Evolutionary conservation across 2,797 vertebrate species (phyloP).

Genomic region (Iguana delicatissima): DNA sequence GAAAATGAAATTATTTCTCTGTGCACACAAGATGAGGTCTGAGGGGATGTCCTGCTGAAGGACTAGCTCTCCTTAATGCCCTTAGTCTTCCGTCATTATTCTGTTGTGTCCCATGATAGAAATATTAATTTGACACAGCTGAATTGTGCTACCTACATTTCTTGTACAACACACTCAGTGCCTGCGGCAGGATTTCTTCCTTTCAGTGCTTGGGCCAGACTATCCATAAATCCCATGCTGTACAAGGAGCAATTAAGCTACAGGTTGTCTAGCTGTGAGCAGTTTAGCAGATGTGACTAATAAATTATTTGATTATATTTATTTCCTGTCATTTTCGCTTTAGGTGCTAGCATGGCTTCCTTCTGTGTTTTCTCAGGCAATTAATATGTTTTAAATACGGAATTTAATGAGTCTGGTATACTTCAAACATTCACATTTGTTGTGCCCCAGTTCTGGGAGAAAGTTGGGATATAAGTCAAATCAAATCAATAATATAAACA

Average conservation of each 20-base stretch:
- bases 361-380: conserved; percentile 28
- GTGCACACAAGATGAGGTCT: conserved; percentile 58
- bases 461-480: no score
- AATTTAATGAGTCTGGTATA: neutral
- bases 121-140: conserved; percentile 88
- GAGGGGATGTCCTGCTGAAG: conserved; percentile 75
- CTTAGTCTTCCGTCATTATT: conserved; percentile 81
- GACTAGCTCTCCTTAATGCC: conserved; percentile 82
- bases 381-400: conserved; percentile 20
- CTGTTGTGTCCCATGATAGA: conserved; percentile 85
- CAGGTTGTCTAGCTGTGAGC: conserved; percentile 82
- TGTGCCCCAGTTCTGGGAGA: no score
- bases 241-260: conserved; percentile 82
- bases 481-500: no score
- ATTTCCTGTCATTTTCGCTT: conserved; percentile 63
- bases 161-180: conserved; percentile 68
- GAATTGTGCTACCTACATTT: conserved; percentile 88
- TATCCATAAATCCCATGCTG: conserved; percentile 69
- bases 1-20: conserved; percentile 42
- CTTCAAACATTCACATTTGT: neutral
- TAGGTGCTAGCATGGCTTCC: conserved; percentile 58
- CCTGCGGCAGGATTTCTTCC: conserved; percentile 78
- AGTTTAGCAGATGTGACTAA: conserved; percentile 79
- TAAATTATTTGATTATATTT: conserved; percentile 80
- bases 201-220: conserved; percentile 75